phyloP scores from a whole-genome alignment of 2,113 vertebrate genomes.

The Platysternon megacephalum region DNA sequence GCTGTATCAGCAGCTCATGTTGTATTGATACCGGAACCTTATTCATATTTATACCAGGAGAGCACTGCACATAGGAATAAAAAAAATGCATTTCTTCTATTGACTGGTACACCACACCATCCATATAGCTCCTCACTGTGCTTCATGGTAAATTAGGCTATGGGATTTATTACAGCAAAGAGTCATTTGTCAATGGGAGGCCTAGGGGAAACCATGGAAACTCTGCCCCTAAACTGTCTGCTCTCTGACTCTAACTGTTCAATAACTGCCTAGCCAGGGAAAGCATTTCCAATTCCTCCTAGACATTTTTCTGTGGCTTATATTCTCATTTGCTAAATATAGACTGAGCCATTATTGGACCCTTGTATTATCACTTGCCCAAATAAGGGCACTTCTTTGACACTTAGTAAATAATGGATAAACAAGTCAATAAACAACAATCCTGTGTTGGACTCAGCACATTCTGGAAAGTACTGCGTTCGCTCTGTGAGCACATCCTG shows the following conservation, averaged over 20 bases:
- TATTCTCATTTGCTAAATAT: background rate
- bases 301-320: background rate
- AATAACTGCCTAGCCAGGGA: constrained; percentile 14
- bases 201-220: background rate
- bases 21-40: constrained; percentile 34
- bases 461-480: rapidly evolving
- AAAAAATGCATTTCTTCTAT: background rate
- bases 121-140: background rate
- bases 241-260: background rate
- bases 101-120: background rate
- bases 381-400: background rate
- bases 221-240: constrained; percentile 12
- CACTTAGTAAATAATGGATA: background rate
- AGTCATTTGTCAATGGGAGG: constrained; percentile 49
- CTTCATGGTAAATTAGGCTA: background rate
- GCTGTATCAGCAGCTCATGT: constrained; percentile 42
- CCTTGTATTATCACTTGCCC: background rate
- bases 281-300: background rate
- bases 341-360: background rate
- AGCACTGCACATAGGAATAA: constrained; percentile 4
- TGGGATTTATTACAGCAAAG: background rate
- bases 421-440: background rate
- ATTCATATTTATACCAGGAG: constrained; percentile 61
- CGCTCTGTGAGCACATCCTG: rapidly evolving
- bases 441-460: rapidly evolving